Conservation (phyloP, 1,140 invertebrate genomes). For the Bombus pyrosoma region DNA sequence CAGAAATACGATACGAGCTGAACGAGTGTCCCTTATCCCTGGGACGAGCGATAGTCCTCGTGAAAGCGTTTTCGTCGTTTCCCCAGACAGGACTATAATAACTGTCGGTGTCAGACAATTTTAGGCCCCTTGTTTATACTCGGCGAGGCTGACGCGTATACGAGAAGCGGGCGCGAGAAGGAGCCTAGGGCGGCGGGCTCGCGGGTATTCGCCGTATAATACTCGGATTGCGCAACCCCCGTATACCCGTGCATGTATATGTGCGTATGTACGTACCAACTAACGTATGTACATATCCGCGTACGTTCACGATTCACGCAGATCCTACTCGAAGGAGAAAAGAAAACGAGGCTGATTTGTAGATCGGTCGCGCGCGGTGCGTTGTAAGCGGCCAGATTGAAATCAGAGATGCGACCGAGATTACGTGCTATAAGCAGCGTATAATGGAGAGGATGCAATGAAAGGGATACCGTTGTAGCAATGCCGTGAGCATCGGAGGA, state of each 20-base stretch:
- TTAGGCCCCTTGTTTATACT: conserved; percentile 29
- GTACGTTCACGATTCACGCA: conserved; percentile 34
- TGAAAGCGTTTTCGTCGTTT: neutral
- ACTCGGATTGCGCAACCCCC: conserved; percentile 51
- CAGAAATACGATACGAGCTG: conserved; percentile 19
- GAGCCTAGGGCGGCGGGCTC: conserved; percentile 3
- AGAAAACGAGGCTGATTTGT: conserved; percentile 66
- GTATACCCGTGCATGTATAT: neutral
- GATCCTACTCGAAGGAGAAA: conserved; percentile 27
- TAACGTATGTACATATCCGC: conserved; percentile 10
- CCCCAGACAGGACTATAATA: conserved; percentile 8
- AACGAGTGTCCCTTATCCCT: neutral
- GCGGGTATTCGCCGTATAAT: neutral
- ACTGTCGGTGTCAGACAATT: conserved; percentile 26
- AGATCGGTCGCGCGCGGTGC: conserved; percentile 66
- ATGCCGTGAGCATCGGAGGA: conserved; percentile 51
- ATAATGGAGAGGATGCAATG: conserved; percentile 66
- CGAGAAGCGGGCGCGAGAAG: neutral
- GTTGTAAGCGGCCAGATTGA: conserved; percentile 67
- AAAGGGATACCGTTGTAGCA: conserved; percentile 62
- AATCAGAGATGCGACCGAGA: conserved; percentile 71
- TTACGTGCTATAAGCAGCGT: conserved; percentile 62
- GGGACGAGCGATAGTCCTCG: neutral
- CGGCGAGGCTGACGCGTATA: neutral
- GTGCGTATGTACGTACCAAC: conserved; percentile 1